Conservation (phyloP, 1,140 invertebrate species). For the Tigriopus japonicus region DNA sequence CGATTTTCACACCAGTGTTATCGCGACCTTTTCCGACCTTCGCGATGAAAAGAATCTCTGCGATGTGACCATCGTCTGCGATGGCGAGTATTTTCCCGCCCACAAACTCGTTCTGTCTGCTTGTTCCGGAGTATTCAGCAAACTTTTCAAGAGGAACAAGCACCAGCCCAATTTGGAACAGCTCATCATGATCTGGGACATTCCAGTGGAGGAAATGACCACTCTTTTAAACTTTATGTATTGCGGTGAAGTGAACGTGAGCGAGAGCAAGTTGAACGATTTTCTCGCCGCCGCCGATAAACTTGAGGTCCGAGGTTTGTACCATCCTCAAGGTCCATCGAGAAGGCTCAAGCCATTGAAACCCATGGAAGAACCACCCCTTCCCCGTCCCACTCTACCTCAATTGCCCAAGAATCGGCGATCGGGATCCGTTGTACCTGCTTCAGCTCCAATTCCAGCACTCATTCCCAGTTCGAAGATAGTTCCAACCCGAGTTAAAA, state of each 20-base stretch:
- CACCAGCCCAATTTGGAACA: conserved; percentile 37
- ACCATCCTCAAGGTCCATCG: too few relatives aligned
- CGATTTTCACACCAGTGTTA: conserved; percentile 67
- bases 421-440: too few relatives aligned
- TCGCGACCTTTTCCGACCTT: conserved; percentile 73
- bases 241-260: conserved; percentile 31
- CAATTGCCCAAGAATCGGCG: too few relatives aligned
- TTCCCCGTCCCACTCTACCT: too few relatives aligned
- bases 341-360: too few relatives aligned
- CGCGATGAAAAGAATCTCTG: conserved; percentile 74
- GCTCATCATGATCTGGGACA: conserved; percentile 62
- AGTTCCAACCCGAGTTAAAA: too few relatives aligned
- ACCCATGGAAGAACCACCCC: too few relatives aligned
- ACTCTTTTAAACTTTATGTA: conserved; percentile 73
- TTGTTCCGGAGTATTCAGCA: conserved; percentile 28
- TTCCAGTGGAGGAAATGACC: conserved; percentile 54
- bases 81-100: conserved; percentile 67
- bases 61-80: conserved; percentile 76
- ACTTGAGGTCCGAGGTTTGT: conserved; percentile 21
- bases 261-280: conserved; percentile 23
- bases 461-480: too few relatives aligned
- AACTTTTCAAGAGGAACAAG: conserved; percentile 24
- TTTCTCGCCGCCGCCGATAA: conserved; percentile 22
- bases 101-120: conserved; percentile 86
- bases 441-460: too few relatives aligned